A percentile compares a stretch with the other conserved stretches of the same genome.
These are phyloP conservation scores for Austrofundulus limnaeus DNA, from an alignment of 2,113 vertebrate genomes.

Conservation along the genomic window DNA sequence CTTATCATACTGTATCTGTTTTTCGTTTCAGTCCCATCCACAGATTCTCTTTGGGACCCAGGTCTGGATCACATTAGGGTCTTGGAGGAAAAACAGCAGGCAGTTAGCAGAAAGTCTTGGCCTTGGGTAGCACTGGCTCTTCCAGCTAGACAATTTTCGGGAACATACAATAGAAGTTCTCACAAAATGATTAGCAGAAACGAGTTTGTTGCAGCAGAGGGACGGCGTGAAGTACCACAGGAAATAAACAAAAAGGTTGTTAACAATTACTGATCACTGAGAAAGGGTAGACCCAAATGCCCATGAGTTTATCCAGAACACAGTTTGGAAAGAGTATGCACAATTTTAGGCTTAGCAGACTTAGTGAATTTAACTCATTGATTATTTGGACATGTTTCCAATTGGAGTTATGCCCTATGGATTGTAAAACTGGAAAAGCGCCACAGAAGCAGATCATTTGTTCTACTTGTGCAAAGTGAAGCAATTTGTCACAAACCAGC, in stretches of 20 bases:
- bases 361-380: not conserved
- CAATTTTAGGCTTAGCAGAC: not conserved
- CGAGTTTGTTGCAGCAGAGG: not conserved
- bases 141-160: constrained; percentile 6
- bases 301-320: not conserved
- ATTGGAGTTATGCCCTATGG: not conserved
- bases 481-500: too few relatives aligned
- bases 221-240: not conserved
- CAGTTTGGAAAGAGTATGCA: not conserved
- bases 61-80: constrained; percentile 8
- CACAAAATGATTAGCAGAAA: constrained; percentile 1
- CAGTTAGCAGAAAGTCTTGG: constrained; percentile 1
- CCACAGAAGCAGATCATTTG: not conserved
- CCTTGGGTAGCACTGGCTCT: not conserved
- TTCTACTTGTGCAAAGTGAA: not conserved
- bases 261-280: constrained; percentile 1
- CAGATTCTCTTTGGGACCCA: not conserved
- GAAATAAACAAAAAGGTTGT: constrained; percentile 7
- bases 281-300: not conserved
- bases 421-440: not conserved
- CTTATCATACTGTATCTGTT: not conserved
- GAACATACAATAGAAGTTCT: not conserved
- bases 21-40: not conserved
- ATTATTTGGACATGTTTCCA: not conserved
- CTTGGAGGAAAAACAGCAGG: constrained; percentile 4